Conservation (phyloP, 2,888 invertebrate genomes). For the Melolontha melolontha region DNA sequence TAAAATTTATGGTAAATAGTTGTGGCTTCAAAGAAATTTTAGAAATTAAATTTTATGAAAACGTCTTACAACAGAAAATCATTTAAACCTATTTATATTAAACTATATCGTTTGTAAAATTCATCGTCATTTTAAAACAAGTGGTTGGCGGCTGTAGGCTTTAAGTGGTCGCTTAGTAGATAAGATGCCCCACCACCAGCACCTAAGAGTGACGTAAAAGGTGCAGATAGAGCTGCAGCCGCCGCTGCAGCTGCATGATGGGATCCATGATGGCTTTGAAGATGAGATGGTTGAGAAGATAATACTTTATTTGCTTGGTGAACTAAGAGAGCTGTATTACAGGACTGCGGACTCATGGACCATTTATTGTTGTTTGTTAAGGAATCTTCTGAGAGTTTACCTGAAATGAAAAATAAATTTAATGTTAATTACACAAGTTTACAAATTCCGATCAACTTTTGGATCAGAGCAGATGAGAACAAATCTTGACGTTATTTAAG, state of each 20-base stretch:
- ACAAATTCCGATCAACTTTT: too few relatives aligned
- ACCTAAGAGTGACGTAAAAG: constrained; percentile 71
- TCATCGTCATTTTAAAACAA: constrained; percentile 67
- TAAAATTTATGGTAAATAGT: too few relatives aligned
- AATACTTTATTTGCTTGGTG: constrained; percentile 66
- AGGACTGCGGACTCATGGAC: constrained; percentile 65
- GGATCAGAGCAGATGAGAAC: too few relatives aligned
- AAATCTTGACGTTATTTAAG: too few relatives aligned
- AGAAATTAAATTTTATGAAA: too few relatives aligned
- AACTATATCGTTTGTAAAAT: background rate
- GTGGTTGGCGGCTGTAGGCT: constrained; percentile 72
- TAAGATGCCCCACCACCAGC: constrained; percentile 71
- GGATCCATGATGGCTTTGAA: constrained; percentile 69
- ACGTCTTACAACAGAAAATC: too few relatives aligned
- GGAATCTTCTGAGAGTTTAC: constrained; percentile 64
- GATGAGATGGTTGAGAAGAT: constrained; percentile 64
- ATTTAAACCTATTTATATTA: too few relatives aligned
- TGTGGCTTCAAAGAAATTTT: too few relatives aligned
- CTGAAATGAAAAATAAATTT: constrained; percentile 57
- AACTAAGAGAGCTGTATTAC: constrained; percentile 65
- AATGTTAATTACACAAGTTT: too few relatives aligned
- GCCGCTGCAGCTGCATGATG: constrained; percentile 74
- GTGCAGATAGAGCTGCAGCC: constrained; percentile 72
- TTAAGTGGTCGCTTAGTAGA: constrained; percentile 73
- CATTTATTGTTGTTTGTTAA: constrained; percentile 66